Evolutionary conservation across 2,888 invertebrate genomes (phyloP), one percentile per base, ranked within the genome.

Genomic region (Hermaeophaga mercurialis): DNA sequence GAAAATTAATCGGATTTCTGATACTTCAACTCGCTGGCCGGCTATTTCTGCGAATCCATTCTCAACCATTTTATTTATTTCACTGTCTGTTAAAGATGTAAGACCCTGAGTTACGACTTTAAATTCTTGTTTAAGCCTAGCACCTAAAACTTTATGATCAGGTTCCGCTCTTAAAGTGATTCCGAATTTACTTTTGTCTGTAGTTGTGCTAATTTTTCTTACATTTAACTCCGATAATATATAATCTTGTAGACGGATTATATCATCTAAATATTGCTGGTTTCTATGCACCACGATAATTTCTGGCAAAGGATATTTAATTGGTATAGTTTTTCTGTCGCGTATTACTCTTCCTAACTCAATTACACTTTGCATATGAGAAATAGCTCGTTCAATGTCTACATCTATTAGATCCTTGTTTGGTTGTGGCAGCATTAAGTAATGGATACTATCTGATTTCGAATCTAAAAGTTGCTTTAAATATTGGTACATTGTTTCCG

Each of bases 251-350:
- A 99, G 80, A 1, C 88, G 86, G 55, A 85, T 78, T 1, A 97
- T 84, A 50, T 69, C 66, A 2, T 85, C 80, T 55, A 98, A 82
- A 66, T 90, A 90, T 31, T 85, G 80, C 11, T 82, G 77, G 69
- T 94, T 91, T 65, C 91, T 90, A 75, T 96, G 94, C 65, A 99
- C 91, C 4, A 98, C 89, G n/a, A 98, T 88, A 66, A 98, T 86
- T 79, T 97, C 96, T 12, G 93, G 94, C 59, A 99, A 80, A 0
- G 99, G 99, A 80, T 97, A 97, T 82, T 97, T 98, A 1, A 96
- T 85, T 0, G 98, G 96, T 59, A 97, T 84, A 1, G 94, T 95
- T 75, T 93, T 92, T 39, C 96, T 84, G 74, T 99, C 99, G 58
- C 99, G 83, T 58, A 97, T 83, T 6, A 96, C 88, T 63, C 99